Evolutionary conservation across 2,113 vertebrate genomes (phyloP), one percentile per base, ranked within the genome.

Genomic region (Morone chrysops): DNA sequence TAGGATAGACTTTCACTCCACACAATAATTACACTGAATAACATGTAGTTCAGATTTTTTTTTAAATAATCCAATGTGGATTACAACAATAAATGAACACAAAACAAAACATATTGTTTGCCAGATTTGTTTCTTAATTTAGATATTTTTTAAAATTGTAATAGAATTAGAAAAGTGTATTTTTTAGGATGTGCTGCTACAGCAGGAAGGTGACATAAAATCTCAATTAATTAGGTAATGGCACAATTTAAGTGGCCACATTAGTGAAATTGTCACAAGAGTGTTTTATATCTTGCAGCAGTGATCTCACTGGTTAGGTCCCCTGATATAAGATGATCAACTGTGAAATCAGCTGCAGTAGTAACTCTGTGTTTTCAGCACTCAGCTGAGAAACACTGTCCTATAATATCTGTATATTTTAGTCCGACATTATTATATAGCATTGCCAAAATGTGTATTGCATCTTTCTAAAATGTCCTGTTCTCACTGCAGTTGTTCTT

Each of bases 1-100:
- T 95, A 94, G 61, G 77, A 61, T 6, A 43, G 45, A 54, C 5
- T 31, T 57, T 57, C 9, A 84, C 16, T 72, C 0, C 1, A 40
- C 11, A 74, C 41, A 50, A 45, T 38, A 45, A 16, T 12, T 65
- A 25, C 25, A 31, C 0, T 40, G 31, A 25, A 20, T n/a, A 31
- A 47, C 8, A 17, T 45, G 13, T 22, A 38, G 40, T 38, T 45
- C 2, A 31, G 3, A 31, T 31, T 31, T 31, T 31, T 25, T 14
- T 6, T 12, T 4, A 40, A 25, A 4, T 13, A 25, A 5, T 8
- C 0, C 25, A 69, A 41, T n/a, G 31, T 31, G 31, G 31, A 31
- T 8, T 8, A 10, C 25, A 45, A 47, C 40, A 9, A 5, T 2
- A 2, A 1, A 54, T 17, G 6, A 4, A 18, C 5, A 63, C 3